Evolutionary conservation across 2,113 vertebrate genomes (phyloP).

Genomic region (Phocoena phocoena): DNA sequence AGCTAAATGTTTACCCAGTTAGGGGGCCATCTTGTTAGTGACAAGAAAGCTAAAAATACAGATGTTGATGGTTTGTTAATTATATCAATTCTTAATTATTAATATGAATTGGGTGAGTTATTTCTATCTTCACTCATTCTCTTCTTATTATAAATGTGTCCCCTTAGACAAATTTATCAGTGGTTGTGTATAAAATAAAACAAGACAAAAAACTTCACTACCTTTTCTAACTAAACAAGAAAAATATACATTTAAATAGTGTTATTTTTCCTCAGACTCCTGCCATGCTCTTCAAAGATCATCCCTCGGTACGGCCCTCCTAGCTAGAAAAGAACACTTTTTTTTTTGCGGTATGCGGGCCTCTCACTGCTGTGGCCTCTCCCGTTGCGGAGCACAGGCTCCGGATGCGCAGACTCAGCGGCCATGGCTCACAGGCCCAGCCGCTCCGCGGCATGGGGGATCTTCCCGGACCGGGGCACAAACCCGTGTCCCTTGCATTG

Average conservation of each 20-base stretch:
- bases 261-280: background rate
- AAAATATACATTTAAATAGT: background rate
- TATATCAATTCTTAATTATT: background rate
- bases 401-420: fast-evolving
- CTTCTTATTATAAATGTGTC: background rate
- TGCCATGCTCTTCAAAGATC: background rate
- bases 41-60: background rate
- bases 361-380: no score
- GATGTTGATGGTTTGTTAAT: background rate
- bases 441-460: no score
- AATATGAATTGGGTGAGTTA: background rate
- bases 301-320: background rate
- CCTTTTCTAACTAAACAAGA: background rate
- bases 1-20: background rate
- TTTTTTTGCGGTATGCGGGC: no score
- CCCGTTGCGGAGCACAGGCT: no score
- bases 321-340: background rate
- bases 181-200: background rate
- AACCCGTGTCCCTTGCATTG: no score
- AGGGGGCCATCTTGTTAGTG: background rate
- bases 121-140: background rate
- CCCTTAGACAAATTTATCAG: background rate
- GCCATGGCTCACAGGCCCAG: no score
- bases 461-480: no score
- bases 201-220: background rate